phyloP scores from a whole-genome alignment of 2,888 invertebrate genomes.

The Eupeodes latifasciatus region DNA sequence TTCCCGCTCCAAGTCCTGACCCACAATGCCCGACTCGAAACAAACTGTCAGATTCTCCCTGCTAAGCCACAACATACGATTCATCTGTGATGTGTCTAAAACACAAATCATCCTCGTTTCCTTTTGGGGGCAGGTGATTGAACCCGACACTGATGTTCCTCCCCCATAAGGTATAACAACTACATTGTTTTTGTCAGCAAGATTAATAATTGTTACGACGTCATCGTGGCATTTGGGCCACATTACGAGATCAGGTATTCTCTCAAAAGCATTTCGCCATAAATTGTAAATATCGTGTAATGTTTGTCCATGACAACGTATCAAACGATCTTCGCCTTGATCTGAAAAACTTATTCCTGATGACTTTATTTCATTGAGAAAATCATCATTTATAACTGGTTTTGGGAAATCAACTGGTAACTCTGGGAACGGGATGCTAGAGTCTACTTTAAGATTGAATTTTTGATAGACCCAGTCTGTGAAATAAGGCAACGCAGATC shows the following conservation, averaged over 20 bases:
- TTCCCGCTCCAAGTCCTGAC: slow-evolving; percentile 96
- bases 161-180: slow-evolving; percentile 97
- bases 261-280: slow-evolving; percentile 89
- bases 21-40: slow-evolving; percentile 95
- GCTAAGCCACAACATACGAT: slow-evolving; percentile 97
- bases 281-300: slow-evolving; percentile 94
- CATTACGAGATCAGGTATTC: slow-evolving; percentile 96
- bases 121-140: slow-evolving; percentile 91
- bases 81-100: slow-evolving; percentile 98
- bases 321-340: slow-evolving; percentile 92
- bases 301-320: slow-evolving; percentile 97
- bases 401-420: slow-evolving; percentile 88
- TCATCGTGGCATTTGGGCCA: slow-evolving; percentile 96
- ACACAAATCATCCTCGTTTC: slow-evolving; percentile 93
- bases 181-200: slow-evolving; percentile 90
- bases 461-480: slow-evolving; percentile 91
- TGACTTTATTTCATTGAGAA: slow-evolving; percentile 86
- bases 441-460: slow-evolving; percentile 88
- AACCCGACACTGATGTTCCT: slow-evolving; percentile 96
- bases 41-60: slow-evolving; percentile 91
- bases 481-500: slow-evolving; percentile 90
- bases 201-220: slow-evolving; percentile 90
- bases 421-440: slow-evolving; percentile 84
- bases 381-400: slow-evolving; percentile 87
- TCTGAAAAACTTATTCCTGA: slow-evolving; percentile 87